Evolutionary conservation across 2,888 invertebrate genomes (phyloP).

Genomic region (Drosophila imparisetae): DNA sequence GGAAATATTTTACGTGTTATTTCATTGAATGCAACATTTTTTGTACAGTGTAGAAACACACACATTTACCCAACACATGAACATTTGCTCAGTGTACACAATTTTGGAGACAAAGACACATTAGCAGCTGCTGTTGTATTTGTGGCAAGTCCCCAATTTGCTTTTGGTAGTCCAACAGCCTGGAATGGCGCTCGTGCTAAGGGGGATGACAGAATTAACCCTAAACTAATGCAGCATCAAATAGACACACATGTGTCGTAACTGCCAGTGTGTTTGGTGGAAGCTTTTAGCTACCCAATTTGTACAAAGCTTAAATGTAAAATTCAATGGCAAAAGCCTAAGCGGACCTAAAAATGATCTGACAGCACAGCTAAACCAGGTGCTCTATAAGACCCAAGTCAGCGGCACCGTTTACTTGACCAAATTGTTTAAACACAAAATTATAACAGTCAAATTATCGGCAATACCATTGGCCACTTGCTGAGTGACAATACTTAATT

Average conservation of each 20-base stretch:
- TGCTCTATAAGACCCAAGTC: neutral
- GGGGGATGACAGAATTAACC: slow-evolving; percentile 29
- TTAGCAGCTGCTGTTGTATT: slow-evolving; percentile 54
- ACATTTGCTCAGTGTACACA: slow-evolving; percentile 27
- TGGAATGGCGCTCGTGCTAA: slow-evolving; percentile 5
- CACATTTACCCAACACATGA: slow-evolving; percentile 17
- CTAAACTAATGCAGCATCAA: slow-evolving; percentile 51
- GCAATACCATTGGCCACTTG: too few species aligned
- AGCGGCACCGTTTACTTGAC: neutral
- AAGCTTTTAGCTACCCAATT: slow-evolving; percentile 48
- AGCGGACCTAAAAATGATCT: slow-evolving; percentile 20
- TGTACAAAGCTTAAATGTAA: slow-evolving; percentile 53
- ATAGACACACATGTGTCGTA: slow-evolving; percentile 36
- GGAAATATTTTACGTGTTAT: neutral
- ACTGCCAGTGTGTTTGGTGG: slow-evolving; percentile 5
- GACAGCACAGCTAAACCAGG: slow-evolving; percentile 40
- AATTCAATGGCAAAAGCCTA: slow-evolving; percentile 33
- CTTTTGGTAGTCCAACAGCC: slow-evolving; percentile 24
- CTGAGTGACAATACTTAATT: neutral
- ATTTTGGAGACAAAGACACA: slow-evolving; percentile 50
- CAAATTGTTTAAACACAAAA: slow-evolving; percentile 20
- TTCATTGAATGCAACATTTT: neutral
- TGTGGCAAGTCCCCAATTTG: slow-evolving; percentile 31
- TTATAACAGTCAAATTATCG: slow-evolving; percentile 30
- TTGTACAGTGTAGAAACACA: slow-evolving; percentile 20